These are phyloP conservation scores for Sylvicola cinctus DNA, from an alignment of 2,888 invertebrate genomes.

Conservation along the genomic window DNA sequence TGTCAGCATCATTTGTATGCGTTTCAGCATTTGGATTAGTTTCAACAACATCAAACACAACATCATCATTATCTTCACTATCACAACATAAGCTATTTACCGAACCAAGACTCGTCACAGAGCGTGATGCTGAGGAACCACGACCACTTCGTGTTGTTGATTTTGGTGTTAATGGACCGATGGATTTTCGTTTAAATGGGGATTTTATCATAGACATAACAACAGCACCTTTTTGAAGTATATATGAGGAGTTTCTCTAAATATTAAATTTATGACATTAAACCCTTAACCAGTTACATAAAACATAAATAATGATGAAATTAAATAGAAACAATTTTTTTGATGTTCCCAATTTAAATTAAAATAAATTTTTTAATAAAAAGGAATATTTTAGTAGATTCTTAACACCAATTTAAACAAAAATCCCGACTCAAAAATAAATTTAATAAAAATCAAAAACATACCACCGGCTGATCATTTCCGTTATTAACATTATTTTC, in stretches of 20 bases:
- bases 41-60: constrained; percentile 1
- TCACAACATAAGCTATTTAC: constrained; percentile 19
- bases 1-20: too few relatives aligned
- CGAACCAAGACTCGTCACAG: constrained; percentile 24
- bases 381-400: too few relatives aligned
- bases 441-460: not conserved
- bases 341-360: too few relatives aligned
- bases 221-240: constrained; percentile 20
- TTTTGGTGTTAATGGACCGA: constrained; percentile 15
- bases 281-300: too few relatives aligned
- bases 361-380: too few relatives aligned
- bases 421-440: too few relatives aligned
- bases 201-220: constrained; percentile 22
- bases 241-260: constrained; percentile 5
- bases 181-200: constrained; percentile 12
- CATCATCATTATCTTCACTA: constrained; percentile 3
- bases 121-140: constrained; percentile 13
- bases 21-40: constrained; percentile 7
- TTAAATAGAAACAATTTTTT: too few relatives aligned
- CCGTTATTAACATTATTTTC: constrained; percentile 26
- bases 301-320: too few relatives aligned
- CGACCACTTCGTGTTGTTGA: constrained; percentile 14
- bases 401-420: too few relatives aligned
- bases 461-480: constrained; percentile 41
- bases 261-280: too few relatives aligned